These are phyloP conservation scores for Emberiza fucata DNA, from an alignment of 2,113 vertebrate genomes.

Conservation along the genomic window DNA sequence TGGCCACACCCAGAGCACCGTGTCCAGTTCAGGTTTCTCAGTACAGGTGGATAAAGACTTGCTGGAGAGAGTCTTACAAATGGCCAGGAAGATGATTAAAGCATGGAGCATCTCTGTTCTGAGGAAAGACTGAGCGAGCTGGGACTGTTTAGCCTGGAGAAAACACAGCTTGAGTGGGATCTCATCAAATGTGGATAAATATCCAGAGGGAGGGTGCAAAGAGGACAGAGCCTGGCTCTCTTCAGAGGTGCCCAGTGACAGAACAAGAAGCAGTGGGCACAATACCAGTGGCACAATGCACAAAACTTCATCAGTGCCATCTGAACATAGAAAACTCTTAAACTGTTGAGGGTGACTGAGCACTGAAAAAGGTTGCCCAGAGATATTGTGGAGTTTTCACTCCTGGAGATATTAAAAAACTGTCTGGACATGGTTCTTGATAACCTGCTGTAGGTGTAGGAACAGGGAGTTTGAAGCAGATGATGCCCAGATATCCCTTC, in stretches of 20 bases:
- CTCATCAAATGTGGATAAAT: neutral
- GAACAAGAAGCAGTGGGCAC: neutral
- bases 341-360: neutral
- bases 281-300: neutral
- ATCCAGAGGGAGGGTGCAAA: neutral
- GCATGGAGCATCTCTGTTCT: neutral
- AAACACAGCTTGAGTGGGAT: neutral
- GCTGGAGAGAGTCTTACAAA: neutral
- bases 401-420: neutral
- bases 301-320: rapidly evolving
- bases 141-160: neutral
- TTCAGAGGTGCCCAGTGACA: neutral
- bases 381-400: neutral
- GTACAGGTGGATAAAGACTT: neutral
- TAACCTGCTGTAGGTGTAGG: neutral
- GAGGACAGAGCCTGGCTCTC: neutral
- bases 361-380: neutral
- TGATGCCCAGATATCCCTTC: neutral
- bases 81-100: neutral
- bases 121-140: neutral
- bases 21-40: neutral
- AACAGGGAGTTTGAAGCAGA: neutral
- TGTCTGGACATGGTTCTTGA: neutral
- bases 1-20: neutral
- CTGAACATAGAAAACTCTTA: neutral